Evolutionary conservation across 2,888 invertebrate genomes (phyloP).

Genomic region (Sarcophaga rosellei): DNA sequence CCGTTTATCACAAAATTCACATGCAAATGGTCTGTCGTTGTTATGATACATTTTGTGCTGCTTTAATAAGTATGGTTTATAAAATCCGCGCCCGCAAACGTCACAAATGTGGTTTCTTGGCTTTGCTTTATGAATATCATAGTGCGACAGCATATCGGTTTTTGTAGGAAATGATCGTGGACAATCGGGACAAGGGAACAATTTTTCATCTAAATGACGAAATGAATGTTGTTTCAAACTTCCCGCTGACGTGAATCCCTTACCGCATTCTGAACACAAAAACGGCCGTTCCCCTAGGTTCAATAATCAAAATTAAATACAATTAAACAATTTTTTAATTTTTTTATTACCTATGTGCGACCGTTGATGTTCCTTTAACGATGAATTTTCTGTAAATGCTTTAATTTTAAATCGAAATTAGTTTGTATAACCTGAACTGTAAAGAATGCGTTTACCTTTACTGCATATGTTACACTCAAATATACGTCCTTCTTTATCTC

Average conservation of each 20-base stretch:
- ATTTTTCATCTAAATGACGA: constrained; percentile 55
- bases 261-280: constrained; percentile 62
- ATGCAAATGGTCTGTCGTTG: constrained; percentile 54
- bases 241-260: constrained; percentile 57
- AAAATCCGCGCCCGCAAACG: constrained; percentile 59
- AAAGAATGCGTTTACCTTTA: constrained; percentile 40
- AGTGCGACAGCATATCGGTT: constrained; percentile 60
- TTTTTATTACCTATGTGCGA: constrained; percentile 56
- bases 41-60: constrained; percentile 65
- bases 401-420: constrained; percentile 19
- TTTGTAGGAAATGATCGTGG: constrained; percentile 58
- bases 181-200: constrained; percentile 58
- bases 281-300: constrained; percentile 53
- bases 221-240: constrained; percentile 61
- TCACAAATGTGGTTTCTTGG: constrained; percentile 65
- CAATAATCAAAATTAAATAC: neutral
- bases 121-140: constrained; percentile 53
- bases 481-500: constrained; percentile 35
- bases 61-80: constrained; percentile 56
- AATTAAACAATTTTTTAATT: neutral
- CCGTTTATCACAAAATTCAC: constrained; percentile 64
- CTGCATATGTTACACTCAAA: constrained; percentile 59
- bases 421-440: neutral
- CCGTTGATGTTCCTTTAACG: constrained; percentile 52
- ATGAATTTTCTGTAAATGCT: constrained; percentile 35